Evolutionary conservation across 2,888 invertebrate species (phyloP).

Genomic region (Hirtodrosophila confusa): DNA sequence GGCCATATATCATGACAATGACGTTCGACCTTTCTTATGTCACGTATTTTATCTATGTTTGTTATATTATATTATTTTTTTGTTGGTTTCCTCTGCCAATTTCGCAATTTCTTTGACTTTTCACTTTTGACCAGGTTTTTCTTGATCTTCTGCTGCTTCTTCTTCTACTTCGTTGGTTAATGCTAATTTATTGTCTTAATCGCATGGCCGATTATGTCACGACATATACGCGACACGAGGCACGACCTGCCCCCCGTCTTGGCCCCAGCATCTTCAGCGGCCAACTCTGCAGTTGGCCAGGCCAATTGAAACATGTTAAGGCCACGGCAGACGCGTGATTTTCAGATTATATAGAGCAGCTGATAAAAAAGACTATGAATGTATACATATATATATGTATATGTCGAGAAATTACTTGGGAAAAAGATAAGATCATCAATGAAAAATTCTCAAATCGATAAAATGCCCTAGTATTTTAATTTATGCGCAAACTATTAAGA

Average conservation of each 20-base stretch:
- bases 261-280: neutral
- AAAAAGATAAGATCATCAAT: too few relatives aligned
- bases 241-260: slow-evolving; percentile 31
- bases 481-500: too few relatives aligned
- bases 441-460: too few relatives aligned
- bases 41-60: slow-evolving; percentile 43
- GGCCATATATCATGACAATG: slow-evolving; percentile 47
- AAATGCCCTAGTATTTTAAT: too few relatives aligned
- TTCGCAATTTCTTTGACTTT: slow-evolving; percentile 58
- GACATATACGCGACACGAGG: slow-evolving; percentile 41
- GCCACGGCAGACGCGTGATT: slow-evolving; percentile 49
- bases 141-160: neutral
- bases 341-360: slow-evolving; percentile 36
- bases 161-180: slow-evolving; percentile 18
- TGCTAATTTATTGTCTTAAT: slow-evolving; percentile 50
- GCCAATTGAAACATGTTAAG: slow-evolving; percentile 41
- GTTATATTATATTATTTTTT: slow-evolving; percentile 5
- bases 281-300: neutral
- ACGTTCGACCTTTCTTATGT: slow-evolving; percentile 63
- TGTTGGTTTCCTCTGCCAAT: slow-evolving; percentile 32
- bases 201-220: slow-evolving; percentile 64
- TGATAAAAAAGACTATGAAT: slow-evolving; percentile 2
- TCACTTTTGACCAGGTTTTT: slow-evolving; percentile 53
- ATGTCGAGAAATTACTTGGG: neutral
- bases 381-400: neutral